These are phyloP conservation scores for Acrobasis consociella DNA, from an alignment of 2,888 invertebrate genomes.

Conservation along the genomic window DNA sequence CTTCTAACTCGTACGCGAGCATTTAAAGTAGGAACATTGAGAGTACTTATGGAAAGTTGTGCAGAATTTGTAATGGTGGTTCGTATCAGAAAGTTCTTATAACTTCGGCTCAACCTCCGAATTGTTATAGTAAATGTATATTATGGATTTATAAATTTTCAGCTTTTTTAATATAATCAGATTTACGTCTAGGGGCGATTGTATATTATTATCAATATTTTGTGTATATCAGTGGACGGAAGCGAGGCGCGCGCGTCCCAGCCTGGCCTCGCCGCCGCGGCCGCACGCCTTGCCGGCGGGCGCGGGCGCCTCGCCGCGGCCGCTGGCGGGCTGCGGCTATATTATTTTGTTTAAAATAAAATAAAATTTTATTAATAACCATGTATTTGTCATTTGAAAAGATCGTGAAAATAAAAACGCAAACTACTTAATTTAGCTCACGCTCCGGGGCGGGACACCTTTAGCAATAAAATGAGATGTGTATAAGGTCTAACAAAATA, in stretches of 20 bases:
- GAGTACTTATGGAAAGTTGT: conserved; percentile 68
- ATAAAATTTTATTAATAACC: conserved; percentile 70
- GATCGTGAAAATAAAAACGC: not conserved
- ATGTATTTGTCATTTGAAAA: conserved; percentile 27
- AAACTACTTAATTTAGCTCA: too few species aligned
- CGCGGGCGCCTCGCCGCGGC: conserved; percentile 50
- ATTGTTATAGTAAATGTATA: conserved; percentile 68
- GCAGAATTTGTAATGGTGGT: conserved; percentile 53
- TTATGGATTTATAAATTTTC: conserved; percentile 76
- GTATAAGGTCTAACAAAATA: too few species aligned
- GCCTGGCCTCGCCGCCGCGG: conserved; percentile 45
- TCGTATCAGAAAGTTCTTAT: conserved; percentile 44
- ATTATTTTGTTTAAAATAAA: conserved; percentile 78
- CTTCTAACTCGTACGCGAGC: conserved; percentile 41
- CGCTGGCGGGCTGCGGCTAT: conserved; percentile 64
- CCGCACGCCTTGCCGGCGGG: conserved; percentile 39
- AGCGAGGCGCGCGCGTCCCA: conserved; percentile 57
- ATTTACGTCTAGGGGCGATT: conserved; percentile 63
- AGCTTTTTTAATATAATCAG: conserved; percentile 77
- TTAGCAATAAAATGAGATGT: too few species aligned
- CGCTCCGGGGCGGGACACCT: too few species aligned
- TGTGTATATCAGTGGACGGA: conserved; percentile 68
- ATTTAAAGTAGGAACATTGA: conserved; percentile 52
- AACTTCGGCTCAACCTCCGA: conserved; percentile 45
- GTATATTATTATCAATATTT: conserved; percentile 68